These are phyloP conservation scores for Aradophagus sp. DNA, from an alignment of 1,140 invertebrate genomes.

Conservation along the genomic window DNA sequence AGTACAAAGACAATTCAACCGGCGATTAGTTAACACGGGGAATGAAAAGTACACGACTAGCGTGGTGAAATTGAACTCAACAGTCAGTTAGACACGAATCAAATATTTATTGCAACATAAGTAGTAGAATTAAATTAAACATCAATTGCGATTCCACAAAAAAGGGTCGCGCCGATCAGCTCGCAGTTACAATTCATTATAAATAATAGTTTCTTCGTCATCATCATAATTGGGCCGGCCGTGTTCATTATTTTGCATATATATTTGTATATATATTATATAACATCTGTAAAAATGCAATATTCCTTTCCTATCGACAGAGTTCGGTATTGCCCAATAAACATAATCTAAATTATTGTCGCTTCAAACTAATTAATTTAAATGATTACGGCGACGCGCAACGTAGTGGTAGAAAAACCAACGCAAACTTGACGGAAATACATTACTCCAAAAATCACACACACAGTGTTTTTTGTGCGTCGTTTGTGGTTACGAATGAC, in stretches of 20 bases:
- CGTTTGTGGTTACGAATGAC: slow-evolving; percentile 37
- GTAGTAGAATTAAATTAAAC: slow-evolving; percentile 18
- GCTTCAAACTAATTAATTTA: slow-evolving; percentile 28
- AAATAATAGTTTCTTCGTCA: slow-evolving; percentile 10
- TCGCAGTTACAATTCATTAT: slow-evolving; percentile 12
- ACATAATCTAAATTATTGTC: slow-evolving; percentile 51
- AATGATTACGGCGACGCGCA: slow-evolving; percentile 5
- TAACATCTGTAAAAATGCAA: slow-evolving; percentile 46
- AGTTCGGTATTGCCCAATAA: slow-evolving; percentile 39
- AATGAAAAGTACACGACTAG: slow-evolving; percentile 16
- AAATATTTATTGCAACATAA: slow-evolving; percentile 29
- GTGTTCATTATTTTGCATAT: slow-evolving; percentile 8
- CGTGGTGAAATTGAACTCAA: slow-evolving; percentile 15
- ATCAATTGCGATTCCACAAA: slow-evolving; percentile 21
- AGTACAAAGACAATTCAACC: slow-evolving; percentile 2
- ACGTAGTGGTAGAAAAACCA: slow-evolving; percentile 14
- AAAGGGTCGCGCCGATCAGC: slow-evolving; percentile 2
- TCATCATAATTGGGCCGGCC: slow-evolving; percentile 13
- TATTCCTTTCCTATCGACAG: slow-evolving; percentile 25
- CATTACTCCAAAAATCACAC: slow-evolving; percentile 15
- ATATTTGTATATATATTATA: slow-evolving; percentile 28
- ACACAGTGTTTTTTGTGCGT: slow-evolving; percentile 7
- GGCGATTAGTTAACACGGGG: slow-evolving; percentile 14
- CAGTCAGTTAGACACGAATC: slow-evolving; percentile 18
- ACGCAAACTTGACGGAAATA: slow-evolving; percentile 7